A percentile compares a stretch with the other conserved stretches of the same genome.
phyloP scores from a whole-genome alignment of 2,797 vertebrate species.

The Xiphorhynchus erythropygius region DNA sequence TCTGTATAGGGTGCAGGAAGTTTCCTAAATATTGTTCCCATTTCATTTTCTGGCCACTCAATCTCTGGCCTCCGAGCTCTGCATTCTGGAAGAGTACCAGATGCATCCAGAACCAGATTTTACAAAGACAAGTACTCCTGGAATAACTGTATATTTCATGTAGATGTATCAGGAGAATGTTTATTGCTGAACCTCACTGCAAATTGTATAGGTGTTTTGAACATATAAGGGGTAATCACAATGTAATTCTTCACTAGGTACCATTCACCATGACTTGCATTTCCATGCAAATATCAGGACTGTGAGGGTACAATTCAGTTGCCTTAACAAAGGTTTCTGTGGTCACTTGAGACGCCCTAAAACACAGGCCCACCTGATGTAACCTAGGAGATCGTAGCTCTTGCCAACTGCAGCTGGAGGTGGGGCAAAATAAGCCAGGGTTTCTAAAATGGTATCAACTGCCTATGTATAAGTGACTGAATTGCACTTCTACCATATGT shows the following conservation, averaged over 20 bases:
- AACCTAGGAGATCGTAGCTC: background rate
- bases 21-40: background rate
- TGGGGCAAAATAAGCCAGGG: background rate
- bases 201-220: background rate
- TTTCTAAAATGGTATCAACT: background rate
- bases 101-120: background rate
- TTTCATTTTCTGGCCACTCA: background rate
- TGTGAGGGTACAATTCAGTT: background rate
- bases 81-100: background rate
- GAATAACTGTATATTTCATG: background rate
- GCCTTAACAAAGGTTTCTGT: background rate
- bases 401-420: background rate
- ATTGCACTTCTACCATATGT: rapidly evolving
- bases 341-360: background rate
- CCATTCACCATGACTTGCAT: background rate
- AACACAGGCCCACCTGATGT: background rate
- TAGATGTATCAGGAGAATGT: background rate
- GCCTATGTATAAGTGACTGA: background rate
- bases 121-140: background rate
- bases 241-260: background rate
- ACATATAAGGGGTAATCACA: background rate
- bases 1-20: background rate
- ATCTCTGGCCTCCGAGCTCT: background rate
- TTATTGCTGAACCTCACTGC: background rate
- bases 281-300: background rate